A percentile compares a stretch with the other conserved stretches of the same genome.
phyloP scores from a whole-genome alignment of 2,113 vertebrate species.

The Lathamus discolor region DNA sequence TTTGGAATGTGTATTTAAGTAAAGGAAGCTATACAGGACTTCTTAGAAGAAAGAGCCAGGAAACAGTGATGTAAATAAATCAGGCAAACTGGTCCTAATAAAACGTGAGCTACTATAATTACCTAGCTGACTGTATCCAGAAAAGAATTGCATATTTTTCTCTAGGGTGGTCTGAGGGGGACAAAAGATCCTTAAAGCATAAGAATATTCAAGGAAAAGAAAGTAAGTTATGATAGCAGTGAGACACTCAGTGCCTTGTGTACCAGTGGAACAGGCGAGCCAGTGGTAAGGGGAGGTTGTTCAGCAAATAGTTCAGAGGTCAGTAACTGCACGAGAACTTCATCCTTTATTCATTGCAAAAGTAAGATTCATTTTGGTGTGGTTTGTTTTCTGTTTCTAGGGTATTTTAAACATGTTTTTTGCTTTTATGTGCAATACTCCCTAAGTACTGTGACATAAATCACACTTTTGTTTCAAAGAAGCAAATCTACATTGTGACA shows the following conservation, averaged over 20 bases:
- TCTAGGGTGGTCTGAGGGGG: background rate
- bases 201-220: background rate
- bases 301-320: background rate
- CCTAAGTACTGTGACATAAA: background rate
- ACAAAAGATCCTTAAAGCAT: background rate
- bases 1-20: background rate
- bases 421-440: background rate
- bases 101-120: background rate
- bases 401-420: background rate
- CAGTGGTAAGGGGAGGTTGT: background rate
- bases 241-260: background rate
- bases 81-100: background rate
- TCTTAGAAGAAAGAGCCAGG: background rate
- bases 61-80: conserved; percentile 9
- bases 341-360: background rate
- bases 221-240: background rate
- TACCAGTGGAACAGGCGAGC: background rate
- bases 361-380: background rate
- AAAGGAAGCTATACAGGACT: background rate
- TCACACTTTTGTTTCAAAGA: background rate
- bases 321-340: background rate
- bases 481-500: background rate
- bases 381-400: background rate
- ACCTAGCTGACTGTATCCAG: background rate
- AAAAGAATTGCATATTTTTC: background rate